phyloP scores from a whole-genome alignment of 2,888 invertebrate genomes.

The Acanthosepion pharaonis region DNA sequence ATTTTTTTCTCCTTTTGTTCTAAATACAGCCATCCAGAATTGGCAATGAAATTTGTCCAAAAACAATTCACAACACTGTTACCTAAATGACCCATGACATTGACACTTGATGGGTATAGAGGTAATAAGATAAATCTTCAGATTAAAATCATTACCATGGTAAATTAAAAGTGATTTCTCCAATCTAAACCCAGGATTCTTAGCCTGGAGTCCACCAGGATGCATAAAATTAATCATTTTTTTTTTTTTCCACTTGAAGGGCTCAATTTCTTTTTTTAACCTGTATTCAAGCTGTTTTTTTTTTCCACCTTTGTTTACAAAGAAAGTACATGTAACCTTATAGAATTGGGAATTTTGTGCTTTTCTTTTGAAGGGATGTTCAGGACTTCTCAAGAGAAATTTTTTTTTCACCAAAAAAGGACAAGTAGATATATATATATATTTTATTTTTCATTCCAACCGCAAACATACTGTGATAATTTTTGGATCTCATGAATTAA shows the following conservation, averaged over 20 bases:
- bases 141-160: neutral
- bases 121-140: no score
- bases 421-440: no score
- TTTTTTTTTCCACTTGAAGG: slow-evolving; percentile 9
- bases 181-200: neutral
- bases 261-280: neutral
- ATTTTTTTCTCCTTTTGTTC: neutral
- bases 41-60: neutral
- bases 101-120: no score
- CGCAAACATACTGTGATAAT: neutral
- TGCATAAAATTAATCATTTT: neutral
- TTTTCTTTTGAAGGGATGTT: neutral
- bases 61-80: neutral
- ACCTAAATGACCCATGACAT: no score
- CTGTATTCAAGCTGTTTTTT: neutral
- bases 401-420: no score
- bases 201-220: neutral
- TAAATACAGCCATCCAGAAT: neutral
- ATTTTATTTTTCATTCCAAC: no score
- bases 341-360: no score
- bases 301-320: no score
- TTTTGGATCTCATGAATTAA: neutral
- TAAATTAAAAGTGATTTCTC: neutral
- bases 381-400: neutral
- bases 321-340: no score